Evolutionary conservation across 2,113 vertebrate species (phyloP), one percentile per base, ranked within the genome.

Genomic region (Candoia aspera): DNA sequence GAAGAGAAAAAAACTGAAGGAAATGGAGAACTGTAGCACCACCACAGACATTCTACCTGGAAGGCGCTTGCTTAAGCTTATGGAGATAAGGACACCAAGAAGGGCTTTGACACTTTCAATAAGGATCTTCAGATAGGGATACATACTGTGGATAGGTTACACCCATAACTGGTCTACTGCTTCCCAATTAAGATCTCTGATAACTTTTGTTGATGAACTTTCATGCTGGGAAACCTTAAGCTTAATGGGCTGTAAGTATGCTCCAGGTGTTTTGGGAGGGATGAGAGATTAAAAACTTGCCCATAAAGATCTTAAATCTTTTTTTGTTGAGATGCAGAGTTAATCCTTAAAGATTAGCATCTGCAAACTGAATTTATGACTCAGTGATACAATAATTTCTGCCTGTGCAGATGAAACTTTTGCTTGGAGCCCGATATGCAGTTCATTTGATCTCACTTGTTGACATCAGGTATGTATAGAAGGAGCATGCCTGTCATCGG

Each of bases 401-500:
- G n/a, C 26, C 0, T 33, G 2, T 24, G 49, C 42, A 96, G 96
- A 54, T 96, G 9, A 84, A 3, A 2, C 1, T 12, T 46, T 88
- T 92, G 46, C 88, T 96, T 3, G 4, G 15, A 37, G 8, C 6
- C 5, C 29, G 57, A 8, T 94, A 95, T 23, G 0, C 5, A 0
- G 93, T 94, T 49, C 93, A 46, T 90, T 94, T 93, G 3, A 92
- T 96, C 84, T 37, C 68, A 0, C 12, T 96, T 9, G 0, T 42
- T 68, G 54, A 26, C 49, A 15, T 95, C 90, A 93, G 93, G 95
- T 96, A 94, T 0, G 89, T 94, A 42, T 9, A 3, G 42, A 42
- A 84, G 8, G 60, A 15, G 2, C 26, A 46, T 33, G 13, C 2
- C 11, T 13, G 1, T 33, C 15, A 73, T 49, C 33, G 68, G 12